phyloP scores from a whole-genome alignment of 2,888 invertebrate genomes.

The Hirudinaria manillensis region DNA sequence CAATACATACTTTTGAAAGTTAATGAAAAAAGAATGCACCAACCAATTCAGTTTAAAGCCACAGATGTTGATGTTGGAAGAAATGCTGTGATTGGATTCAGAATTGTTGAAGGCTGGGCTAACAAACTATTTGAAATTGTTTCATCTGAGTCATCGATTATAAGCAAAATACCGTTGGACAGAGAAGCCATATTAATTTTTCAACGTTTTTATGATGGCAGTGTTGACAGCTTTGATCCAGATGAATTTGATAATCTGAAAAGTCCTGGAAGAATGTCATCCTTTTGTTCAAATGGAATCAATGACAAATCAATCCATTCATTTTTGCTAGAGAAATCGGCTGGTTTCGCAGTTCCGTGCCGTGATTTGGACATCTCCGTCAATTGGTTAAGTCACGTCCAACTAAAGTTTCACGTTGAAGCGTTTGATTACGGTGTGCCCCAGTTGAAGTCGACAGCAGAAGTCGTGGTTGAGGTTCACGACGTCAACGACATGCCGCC shows the following conservation, averaged over 20 bases:
- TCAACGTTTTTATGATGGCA: neutral
- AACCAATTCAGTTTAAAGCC: neutral
- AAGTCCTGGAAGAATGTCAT: no score
- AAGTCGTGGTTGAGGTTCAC: neutral
- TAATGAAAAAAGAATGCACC: neutral
- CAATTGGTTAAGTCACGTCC: neutral
- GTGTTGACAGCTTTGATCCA: neutral
- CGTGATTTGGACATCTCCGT: no score
- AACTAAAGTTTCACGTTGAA: neutral
- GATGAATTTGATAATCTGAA: neutral
- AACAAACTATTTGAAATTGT: neutral
- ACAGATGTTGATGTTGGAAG: neutral
- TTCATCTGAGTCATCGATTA: neutral
- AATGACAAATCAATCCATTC: no score
- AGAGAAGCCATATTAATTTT: neutral
- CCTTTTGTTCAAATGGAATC: no score
- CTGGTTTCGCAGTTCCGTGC: no score
- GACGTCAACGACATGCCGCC: neutral
- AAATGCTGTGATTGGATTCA: slow-evolving; percentile 1
- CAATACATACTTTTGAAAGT: neutral
- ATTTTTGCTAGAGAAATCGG: no score
- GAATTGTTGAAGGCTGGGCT: slow-evolving; percentile 7
- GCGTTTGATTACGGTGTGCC: neutral
- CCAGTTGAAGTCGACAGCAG: neutral
- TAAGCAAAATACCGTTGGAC: neutral